Evolutionary conservation across 2,797 vertebrate genomes (phyloP).

Genomic region (Forpus xanthops): DNA sequence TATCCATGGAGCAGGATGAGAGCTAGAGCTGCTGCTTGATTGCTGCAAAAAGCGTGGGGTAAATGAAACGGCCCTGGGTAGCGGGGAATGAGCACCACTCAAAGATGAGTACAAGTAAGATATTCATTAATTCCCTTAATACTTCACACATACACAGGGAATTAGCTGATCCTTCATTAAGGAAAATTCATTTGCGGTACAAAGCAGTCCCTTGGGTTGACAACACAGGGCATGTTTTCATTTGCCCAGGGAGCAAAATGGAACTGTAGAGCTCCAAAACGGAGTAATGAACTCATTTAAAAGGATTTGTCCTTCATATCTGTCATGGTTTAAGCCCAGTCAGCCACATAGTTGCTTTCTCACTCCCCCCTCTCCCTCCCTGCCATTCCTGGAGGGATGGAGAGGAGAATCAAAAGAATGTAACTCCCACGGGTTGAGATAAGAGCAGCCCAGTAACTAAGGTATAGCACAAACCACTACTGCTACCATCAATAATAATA

Average conservation of each 20-base stretch:
- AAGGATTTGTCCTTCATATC: background rate
- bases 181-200: background rate
- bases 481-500: too few relatives aligned
- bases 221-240: accelerated
- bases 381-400: too few relatives aligned
- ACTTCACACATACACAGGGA: accelerated
- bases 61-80: background rate
- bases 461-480: too few relatives aligned
- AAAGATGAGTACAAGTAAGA: background rate
- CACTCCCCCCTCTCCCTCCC: too few relatives aligned
- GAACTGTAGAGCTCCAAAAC: background rate
- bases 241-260: background rate
- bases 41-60: accelerated
- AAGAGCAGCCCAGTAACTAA: too few relatives aligned
- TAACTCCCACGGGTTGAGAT: too few relatives aligned
- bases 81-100: accelerated
- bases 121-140: background rate
- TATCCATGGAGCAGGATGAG: background rate
- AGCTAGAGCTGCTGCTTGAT: background rate
- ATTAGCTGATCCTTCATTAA: background rate
- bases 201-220: background rate
- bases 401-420: too few relatives aligned
- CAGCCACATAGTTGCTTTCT: too few relatives aligned
- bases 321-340: too few relatives aligned
- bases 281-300: background rate